Percentiles rank a stretch among this genome's conserved stretches.
These are phyloP conservation scores for Pluvianellus socialis DNA, from an alignment of 2,113 vertebrate genomes.

Conservation along the genomic window DNA sequence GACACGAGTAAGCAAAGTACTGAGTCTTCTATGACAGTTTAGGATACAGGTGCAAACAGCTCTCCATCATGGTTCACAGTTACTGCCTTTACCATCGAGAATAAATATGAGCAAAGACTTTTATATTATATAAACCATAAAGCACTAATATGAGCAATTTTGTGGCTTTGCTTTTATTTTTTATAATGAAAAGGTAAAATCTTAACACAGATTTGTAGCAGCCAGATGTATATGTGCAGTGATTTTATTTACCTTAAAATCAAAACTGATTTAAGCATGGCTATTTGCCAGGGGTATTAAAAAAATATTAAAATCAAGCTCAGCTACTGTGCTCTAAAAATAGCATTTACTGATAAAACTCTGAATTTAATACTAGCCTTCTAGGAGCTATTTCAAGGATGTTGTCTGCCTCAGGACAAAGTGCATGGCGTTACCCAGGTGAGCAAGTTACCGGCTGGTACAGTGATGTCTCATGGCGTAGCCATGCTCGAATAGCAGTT, in stretches of 20 bases:
- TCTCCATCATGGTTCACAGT: neutral
- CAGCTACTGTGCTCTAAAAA: constrained; percentile 23
- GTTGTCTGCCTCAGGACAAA: neutral
- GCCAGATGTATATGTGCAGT: neutral
- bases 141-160: constrained; percentile 27
- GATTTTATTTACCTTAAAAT: constrained; percentile 14
- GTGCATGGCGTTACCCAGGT: neutral
- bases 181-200: constrained; percentile 6
- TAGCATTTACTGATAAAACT: neutral
- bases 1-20: neutral
- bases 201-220: neutral
- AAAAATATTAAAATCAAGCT: neutral
- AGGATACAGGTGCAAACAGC: neutral
- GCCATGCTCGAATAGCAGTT: neutral
- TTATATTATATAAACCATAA: constrained; percentile 38
- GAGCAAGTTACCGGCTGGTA: neutral
- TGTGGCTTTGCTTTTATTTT: constrained; percentile 51
- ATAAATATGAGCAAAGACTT: neutral
- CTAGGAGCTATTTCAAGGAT: neutral
- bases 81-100: neutral
- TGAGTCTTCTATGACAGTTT: neutral
- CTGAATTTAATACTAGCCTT: neutral
- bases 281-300: constrained; percentile 24
- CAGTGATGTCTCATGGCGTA: neutral
- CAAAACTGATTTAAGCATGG: neutral